Evolutionary conservation across 2,113 vertebrate genomes (phyloP).

Genomic region (Cranoglanis bouderius): DNA sequence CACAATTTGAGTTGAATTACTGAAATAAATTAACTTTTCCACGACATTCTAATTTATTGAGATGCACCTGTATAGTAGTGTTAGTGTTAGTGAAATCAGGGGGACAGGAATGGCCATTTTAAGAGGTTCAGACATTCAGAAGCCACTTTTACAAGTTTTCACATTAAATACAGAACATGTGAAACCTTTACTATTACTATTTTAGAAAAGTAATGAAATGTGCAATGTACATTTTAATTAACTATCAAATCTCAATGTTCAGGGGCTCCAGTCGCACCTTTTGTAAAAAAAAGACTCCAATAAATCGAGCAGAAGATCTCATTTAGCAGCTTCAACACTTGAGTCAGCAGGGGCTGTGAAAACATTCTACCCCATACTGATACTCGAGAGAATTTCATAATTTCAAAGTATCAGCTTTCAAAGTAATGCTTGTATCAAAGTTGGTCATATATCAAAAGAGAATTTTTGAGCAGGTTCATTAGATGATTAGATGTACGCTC

Average conservation of each 20-base stretch:
- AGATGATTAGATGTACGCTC: neutral
- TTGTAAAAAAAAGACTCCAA: neutral
- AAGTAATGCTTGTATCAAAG: conserved; percentile 2
- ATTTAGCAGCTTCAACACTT: neutral
- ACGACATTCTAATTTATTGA: no score
- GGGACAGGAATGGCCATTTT: neutral
- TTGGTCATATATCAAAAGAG: neutral
- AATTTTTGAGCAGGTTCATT: conserved; percentile 14
- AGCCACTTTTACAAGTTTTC: neutral
- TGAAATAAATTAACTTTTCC: no score
- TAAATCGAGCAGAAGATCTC: neutral
- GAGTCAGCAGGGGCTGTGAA: conserved; percentile 2
- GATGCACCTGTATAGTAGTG: neutral
- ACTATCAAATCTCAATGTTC: neutral
- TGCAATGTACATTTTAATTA: neutral
- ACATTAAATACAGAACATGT: neutral
- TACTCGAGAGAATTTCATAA: neutral
- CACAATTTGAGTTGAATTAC: no score
- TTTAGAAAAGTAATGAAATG: neutral
- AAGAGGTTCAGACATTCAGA: neutral
- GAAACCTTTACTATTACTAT: neutral
- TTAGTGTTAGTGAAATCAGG: neutral
- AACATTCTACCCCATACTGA: conserved; percentile 8
- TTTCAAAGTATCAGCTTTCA: conserved; percentile 19
- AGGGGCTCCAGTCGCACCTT: neutral